Base-by-base conservation (phyloP, 2,888 invertebrate genomes). In the Hydraecia micacea region DNA sequence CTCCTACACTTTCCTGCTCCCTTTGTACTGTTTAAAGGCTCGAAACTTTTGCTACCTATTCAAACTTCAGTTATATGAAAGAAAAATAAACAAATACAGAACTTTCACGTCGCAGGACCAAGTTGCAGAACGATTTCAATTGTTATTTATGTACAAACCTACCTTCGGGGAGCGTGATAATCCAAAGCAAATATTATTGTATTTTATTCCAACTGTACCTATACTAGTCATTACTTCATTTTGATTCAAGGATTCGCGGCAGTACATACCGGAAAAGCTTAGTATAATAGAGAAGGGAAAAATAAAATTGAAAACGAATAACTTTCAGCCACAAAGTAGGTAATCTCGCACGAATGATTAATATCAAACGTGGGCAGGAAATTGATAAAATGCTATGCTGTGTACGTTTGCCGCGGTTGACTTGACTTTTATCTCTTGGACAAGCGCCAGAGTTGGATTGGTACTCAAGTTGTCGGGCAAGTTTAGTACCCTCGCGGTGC, bases 351-450 rank as follows among this genome's bases (percentile, higher is more conserved):
- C 18, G 74, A 72, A 77, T 84, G 79, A 88, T 82, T 84, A 73
- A 87, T 85, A 67, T 69, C 67, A 78, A 80, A 82, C 75, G 78
- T 81, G 69, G 68, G 32, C 46, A 77, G 77, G 84, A 84, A 88
- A 91, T 91, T 86, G 88, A 88, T 89, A 87, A 86, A 87, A 79
- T 81, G 77, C 79, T 87, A 80, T 86, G 83, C 90, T 86, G 80
- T 87, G 87, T 91, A 82, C 88, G 86, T 89, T 88, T 88, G 84
- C 79, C 77, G 85, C 86, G 89, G 89, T 88, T 88, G 87, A 88
- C 90, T 91, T 90, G 92, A 93, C 91, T 92, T 94, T 93, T 94
- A 93, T 93, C 92, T 90, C 79, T 93, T 94, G 95, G 95, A 93
- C 77, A 80, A 73, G 79, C 87, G 94, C 95, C 95, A 95, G 91